Evolutionary conservation across 2,797 vertebrate genomes (phyloP), one percentile per base, ranked within the genome.

Genomic region (Podargus strigoides): DNA sequence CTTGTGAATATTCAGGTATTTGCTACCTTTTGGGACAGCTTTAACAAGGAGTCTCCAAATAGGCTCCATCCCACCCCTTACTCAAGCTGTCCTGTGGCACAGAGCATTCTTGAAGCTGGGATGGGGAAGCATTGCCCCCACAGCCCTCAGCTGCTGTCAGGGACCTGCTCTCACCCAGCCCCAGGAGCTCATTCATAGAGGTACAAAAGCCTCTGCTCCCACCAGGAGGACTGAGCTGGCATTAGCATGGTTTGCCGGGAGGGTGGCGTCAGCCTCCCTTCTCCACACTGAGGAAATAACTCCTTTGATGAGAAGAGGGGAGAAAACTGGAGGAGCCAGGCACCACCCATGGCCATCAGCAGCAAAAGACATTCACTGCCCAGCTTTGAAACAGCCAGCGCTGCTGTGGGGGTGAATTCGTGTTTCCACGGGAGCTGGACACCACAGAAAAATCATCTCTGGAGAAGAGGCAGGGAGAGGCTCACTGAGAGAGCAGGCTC

Each of bases 221-320:
- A 41, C 26, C 13, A 27, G 47, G 14, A 67, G 14, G 26, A n/a
- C 42, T 16, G 28, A 70, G 32, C 34, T 66, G 50, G 46, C 41
- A 21, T 20, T 17, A 46, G 24, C 14, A 44, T 1, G 1, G 60
- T 50, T 44, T 81, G 30, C 24, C 0, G 0, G 70, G 9, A 60
- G 27, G 14, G 12, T 46, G 14, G 15, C 11, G 15, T 55, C 70
- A 50, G 5, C 15, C 34, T 77, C 15, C 14, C 27, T 56, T n/a
- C 37, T 46, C 60, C n/a, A 50, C 37, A 32, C 36, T 9, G 9
- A 47, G 21, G 7, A 74, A 74, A 82, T 18, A 2, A 17, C 36
- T 7, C 12, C 7, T 64, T 41, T 53, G 47, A n/a, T 37, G 34
- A 44, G 24, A 73, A 64, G 22, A 74, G 46, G 20, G 49, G 24